Evolutionary conservation across 2,113 vertebrate genomes (phyloP).

Genomic region (Vicugna pacos): DNA sequence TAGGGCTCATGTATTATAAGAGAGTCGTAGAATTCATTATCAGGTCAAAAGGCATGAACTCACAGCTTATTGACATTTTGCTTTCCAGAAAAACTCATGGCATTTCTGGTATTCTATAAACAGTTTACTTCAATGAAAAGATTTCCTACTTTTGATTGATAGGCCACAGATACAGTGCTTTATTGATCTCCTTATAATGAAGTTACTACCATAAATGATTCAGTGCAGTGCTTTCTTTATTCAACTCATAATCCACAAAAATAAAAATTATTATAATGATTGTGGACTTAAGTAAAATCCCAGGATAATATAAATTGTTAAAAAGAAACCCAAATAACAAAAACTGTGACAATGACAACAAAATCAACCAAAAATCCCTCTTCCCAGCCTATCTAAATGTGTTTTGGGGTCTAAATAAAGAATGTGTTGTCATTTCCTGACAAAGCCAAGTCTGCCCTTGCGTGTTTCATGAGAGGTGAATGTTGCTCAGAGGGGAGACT

Average conservation of each 20-base stretch:
- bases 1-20: conserved; percentile 16
- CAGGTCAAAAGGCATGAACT: conserved; percentile 59
- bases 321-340: not conserved
- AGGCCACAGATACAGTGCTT: conserved; percentile 46
- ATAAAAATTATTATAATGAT: conserved; percentile 47
- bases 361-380: not conserved
- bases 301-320: conserved; percentile 17
- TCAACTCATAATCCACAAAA: conserved; percentile 36
- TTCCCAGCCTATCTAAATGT: not conserved
- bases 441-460: conserved; percentile 40
- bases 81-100: conserved; percentile 70
- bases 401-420: conserved; percentile 44
- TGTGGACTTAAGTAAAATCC: not conserved
- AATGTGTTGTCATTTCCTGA: conserved; percentile 28
- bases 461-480: not conserved
- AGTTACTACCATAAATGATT: conserved; percentile 65
- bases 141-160: conserved; percentile 71
- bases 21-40: conserved; percentile 63
- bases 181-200: conserved; percentile 71
- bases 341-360: conserved; percentile 19
- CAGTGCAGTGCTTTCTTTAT: conserved; percentile 51
- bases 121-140: conserved; percentile 71
- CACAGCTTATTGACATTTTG: conserved; percentile 66
- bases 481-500: conserved; percentile 48
- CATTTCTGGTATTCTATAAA: conserved; percentile 69